Base-by-base conservation (phyloP, 2,113 vertebrate species). In the Cheirogaleus medius region DNA sequence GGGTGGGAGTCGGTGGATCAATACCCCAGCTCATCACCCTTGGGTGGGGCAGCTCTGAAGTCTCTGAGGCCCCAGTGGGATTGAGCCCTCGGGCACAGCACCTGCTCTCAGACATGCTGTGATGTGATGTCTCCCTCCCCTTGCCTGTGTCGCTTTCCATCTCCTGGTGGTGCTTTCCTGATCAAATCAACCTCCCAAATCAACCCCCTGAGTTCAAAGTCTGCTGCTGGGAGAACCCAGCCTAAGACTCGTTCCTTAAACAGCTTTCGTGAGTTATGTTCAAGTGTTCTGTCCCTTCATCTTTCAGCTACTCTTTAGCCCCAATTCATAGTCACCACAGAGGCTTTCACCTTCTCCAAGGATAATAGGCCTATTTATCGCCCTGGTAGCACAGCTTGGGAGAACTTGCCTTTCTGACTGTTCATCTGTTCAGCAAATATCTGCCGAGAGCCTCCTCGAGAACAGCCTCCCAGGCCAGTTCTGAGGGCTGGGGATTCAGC, bases 71-170 rank as follows among this genome's bases (percentile, higher is more conserved):
- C 78, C 82, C 25, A 1, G 0, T 44, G 1, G 17, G 18, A 9
- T 4, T 20, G 32, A 58, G 7, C 27, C 27, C 27, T 8, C 3
- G 0, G 2, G 7, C 32, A 0, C 44, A 12, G 42, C 32, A 37
- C 76, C 34, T 37, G 71, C 47, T 77, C 5, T 12, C 27, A 4
- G 2, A 0, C 39, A 12, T 2, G 6, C 15, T 20, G 23, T 14
- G 1, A 1, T 20, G 34, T 14, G 1, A 1, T 44, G 9, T 90
- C 25, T 39, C 39, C 47, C 39, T 68, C 29, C 37, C 17, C 6
- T 4, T 6, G 23, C 23, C 44, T 60, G 21, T 8, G 25, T 23
- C 21, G 10, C 42, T 21, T 83, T 7, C 15, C n/a, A 18, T 6
- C 23, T 52, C 69, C 60, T 3, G 1, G 6, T 3, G 29, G 47